Percentiles rank a stretch among this genome's conserved stretches.
These are phyloP conservation scores for Poecile montanus DNA, from an alignment of 2,797 vertebrate genomes.

Conservation along the genomic window DNA sequence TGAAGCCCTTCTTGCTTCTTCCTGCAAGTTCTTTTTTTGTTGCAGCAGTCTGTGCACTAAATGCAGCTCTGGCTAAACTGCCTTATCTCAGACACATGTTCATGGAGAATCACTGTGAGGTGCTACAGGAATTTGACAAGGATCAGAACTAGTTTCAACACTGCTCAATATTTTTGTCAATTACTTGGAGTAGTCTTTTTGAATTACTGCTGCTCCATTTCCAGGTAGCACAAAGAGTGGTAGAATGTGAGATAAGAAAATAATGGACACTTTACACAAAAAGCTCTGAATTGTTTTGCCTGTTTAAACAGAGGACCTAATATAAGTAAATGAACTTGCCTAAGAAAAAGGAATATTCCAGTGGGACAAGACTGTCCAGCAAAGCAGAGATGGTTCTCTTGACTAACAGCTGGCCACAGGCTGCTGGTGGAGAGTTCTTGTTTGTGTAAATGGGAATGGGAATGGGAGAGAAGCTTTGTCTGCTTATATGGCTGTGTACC, in stretches of 20 bases:
- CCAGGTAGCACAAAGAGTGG: background rate
- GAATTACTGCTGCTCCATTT: background rate
- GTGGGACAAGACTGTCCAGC: background rate
- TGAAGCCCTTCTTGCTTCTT: slow-evolving; percentile 22
- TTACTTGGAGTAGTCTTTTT: background rate
- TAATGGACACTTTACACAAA: background rate
- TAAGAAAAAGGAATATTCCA: background rate
- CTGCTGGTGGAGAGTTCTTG: background rate
- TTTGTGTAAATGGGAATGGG: background rate
- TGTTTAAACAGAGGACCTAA: background rate
- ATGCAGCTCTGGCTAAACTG: background rate
- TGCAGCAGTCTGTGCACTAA: background rate
- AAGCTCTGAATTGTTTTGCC: background rate
- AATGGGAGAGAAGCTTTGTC: background rate
- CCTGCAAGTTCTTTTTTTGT: background rate
- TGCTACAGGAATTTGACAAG: background rate
- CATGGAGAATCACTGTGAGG: background rate
- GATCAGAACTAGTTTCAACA: background rate
- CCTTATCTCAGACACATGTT: background rate
- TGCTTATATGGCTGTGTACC: background rate
- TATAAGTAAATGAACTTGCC: background rate
- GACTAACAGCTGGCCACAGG: background rate
- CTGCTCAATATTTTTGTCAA: background rate
- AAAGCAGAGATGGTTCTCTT: background rate
- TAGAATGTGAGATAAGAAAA: background rate